Percentiles rank a stretch among this genome's conserved stretches.
These are phyloP conservation scores for Hylaeus anthracinus DNA, from an alignment of 1,140 invertebrate species.

Conservation along the genomic window DNA sequence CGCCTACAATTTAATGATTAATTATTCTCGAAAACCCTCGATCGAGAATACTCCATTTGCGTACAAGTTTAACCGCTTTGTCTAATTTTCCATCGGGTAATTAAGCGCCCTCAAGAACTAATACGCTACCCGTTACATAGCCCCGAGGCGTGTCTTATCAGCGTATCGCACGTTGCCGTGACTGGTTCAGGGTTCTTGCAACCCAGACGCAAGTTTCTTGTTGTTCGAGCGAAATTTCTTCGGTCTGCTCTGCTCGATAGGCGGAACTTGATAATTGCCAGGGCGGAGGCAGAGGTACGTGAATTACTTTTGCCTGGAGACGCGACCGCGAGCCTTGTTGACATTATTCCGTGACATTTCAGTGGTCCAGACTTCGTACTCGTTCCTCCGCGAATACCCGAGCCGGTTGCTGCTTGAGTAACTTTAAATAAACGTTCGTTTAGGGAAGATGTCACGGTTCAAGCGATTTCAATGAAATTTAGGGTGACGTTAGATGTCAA, in stretches of 20 bases:
- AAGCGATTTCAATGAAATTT: too few species aligned
- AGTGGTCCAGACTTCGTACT: neutral
- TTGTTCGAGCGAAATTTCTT: conserved; percentile 10
- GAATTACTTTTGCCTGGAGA: neutral
- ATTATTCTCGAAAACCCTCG: too few species aligned
- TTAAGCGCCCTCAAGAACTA: neutral
- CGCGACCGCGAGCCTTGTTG: neutral
- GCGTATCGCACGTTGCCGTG: conserved; percentile 9
- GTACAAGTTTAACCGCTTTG: too few species aligned
- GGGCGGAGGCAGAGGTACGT: neutral
- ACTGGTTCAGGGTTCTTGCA: conserved; percentile 21
- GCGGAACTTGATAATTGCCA: neutral
- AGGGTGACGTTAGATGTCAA: too few species aligned
- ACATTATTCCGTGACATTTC: neutral
- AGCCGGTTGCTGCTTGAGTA: neutral
- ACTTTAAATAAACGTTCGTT: neutral
- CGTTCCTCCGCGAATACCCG: too few species aligned
- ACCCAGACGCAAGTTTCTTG: neutral
- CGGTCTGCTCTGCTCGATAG: neutral
- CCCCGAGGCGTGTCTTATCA: conserved; percentile 16
- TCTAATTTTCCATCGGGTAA: too few species aligned
- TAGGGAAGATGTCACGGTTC: too few species aligned
- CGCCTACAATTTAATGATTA: too few species aligned
- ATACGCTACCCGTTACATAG: neutral
- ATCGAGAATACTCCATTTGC: too few species aligned